A percentile compares a stretch with the other conserved stretches of the same genome.
Evolutionary conservation across 2,113 vertebrate genomes (phyloP).

Genomic region (Tiliqua scincoides): DNA sequence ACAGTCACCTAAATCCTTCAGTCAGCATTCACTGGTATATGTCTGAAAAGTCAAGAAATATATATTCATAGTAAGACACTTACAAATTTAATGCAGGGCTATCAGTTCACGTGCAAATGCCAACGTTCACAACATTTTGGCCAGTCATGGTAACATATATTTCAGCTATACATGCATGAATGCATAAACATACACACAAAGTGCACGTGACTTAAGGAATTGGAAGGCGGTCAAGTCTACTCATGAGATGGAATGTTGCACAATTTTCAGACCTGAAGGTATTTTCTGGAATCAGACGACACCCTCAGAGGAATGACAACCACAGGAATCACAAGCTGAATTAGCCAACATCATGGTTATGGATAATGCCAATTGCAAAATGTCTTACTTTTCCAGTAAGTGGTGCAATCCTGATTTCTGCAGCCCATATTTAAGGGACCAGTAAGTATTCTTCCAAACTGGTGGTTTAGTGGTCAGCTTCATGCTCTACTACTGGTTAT

Average conservation of each 20-base stretch:
- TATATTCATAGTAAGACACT: not conserved
- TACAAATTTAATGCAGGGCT: not conserved
- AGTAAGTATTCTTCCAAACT: not conserved
- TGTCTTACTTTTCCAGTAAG: not conserved
- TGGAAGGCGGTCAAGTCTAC: not conserved
- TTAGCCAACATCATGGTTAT: not conserved
- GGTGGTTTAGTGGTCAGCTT: not conserved
- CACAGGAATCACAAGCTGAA: not conserved
- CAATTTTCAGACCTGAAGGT: not conserved
- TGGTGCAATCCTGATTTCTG: not conserved
- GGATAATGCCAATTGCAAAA: not conserved
- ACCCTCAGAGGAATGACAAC: not conserved
- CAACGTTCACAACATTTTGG: not conserved
- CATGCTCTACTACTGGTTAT: not conserved
- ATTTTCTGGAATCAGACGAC: not conserved
- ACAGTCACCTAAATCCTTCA: not conserved
- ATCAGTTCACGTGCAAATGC: not conserved
- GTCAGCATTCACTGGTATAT: not conserved
- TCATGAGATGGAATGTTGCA: not conserved
- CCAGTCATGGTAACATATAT: not conserved
- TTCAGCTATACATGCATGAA: not conserved
- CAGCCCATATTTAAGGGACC: not conserved
- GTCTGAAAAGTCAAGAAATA: not conserved
- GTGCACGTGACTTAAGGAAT: not conserved
- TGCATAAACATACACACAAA: too few relatives aligned